Base-by-base conservation (phyloP, 2,113 vertebrate genomes). In the Morphnarchus princeps region DNA sequence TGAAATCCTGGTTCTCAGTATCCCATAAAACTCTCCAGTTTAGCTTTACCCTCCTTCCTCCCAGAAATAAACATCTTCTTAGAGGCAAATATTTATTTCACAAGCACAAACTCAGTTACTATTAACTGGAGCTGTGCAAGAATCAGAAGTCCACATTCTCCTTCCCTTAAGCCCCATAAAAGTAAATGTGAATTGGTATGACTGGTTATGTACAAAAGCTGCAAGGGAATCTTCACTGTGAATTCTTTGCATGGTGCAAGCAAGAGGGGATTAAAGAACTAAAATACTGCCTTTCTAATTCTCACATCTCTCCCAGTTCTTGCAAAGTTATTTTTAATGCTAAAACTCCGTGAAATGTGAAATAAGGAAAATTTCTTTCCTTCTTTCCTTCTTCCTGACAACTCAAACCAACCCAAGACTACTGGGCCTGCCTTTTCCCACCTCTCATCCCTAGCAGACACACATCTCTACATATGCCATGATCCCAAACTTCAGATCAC, bases 371-470 rank as follows among this genome's bases (percentile, higher is more conserved):
- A 70, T 61, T 52, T 86, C 19, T 61, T 55, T 86, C 19, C 43
- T 65, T 92, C 55, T 62, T 15, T 71, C 73, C 34, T 92, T 97
- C 59, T 42, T 97, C 70, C 43, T 76, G 76, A 22, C 34, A 62
- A 76, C 21, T 93, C 54, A 90, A 94, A 83, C 67, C 66, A 98
- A 98, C 42, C 81, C 96, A 86, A 98, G 98, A 82, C 95, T 96
- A 86, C 96, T 97, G 73, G 96, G 95, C 55, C 87, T 94, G 42
- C 54, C 85, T 3, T 95, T 97, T 93, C 97, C 96, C 31, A 95
- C 92, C 78, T 96, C 98, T 86, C 98, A 99, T 89, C 98, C 98
- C 34, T 99, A 98, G 96, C 92, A 98, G 69, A 99, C 98, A 43
- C 98, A 99, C 95, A 98, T 97, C 93, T 97, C 97, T 59, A 98